Conservation (phyloP, 2,797 vertebrate genomes). For the Sebastes goodei region DNA sequence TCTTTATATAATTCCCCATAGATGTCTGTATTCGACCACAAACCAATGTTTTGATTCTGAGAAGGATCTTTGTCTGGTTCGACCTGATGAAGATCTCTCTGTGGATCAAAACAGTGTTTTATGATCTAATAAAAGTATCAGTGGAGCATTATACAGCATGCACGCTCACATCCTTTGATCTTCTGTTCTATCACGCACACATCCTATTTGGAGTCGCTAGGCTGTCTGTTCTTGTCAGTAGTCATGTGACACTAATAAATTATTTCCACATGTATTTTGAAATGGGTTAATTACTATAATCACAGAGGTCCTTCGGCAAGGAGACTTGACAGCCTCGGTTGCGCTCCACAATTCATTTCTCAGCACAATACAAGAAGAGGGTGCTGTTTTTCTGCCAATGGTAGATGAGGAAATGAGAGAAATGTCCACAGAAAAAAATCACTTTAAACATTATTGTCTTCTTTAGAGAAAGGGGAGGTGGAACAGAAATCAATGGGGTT, state of each 20-base stretch:
- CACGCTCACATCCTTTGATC: not conserved
- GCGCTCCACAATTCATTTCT: not conserved
- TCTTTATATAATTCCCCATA: not conserved
- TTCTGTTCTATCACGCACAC: not conserved
- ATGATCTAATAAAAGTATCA: slow-evolving; percentile 25
- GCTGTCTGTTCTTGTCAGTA: not conserved
- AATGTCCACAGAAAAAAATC: not conserved
- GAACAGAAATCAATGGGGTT: not conserved
- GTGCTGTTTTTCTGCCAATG: not conserved
- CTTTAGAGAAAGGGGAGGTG: not conserved
- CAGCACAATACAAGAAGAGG: not conserved
- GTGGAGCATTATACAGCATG: not conserved
- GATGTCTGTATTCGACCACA: slow-evolving; percentile 5
- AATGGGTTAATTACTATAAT: slow-evolving; percentile 6
- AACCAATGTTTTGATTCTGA: not conserved
- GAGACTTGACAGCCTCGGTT: not conserved
- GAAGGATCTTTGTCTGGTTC: not conserved
- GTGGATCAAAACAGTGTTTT: slow-evolving; percentile 17
- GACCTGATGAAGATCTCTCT: slow-evolving; percentile 16
- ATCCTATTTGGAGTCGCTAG: not conserved
- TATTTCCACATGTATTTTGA: not conserved
- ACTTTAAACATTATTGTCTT: not conserved
- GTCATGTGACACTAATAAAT: not conserved
- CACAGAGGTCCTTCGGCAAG: not conserved
- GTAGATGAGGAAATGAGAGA: not conserved